Evolutionary conservation across 2,113 vertebrate genomes (phyloP), one percentile per base, ranked within the genome.

Genomic region (Egretta garzetta): DNA sequence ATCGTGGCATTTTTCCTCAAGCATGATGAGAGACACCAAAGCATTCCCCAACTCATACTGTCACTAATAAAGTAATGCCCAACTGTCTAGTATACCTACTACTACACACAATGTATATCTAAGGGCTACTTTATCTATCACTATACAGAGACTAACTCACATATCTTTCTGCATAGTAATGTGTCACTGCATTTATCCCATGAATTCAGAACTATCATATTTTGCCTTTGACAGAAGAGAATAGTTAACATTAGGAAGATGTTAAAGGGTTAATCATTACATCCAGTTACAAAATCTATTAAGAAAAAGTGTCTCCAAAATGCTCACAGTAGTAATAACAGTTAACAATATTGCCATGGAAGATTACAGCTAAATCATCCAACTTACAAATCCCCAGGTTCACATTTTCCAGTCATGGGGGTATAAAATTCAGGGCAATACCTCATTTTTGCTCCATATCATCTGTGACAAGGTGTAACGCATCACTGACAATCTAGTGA

Each of bases 401-500:
- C 35, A 59, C 80, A 86, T 94, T 95, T 84, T 93, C 86, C 68
- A 75, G 59, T 77, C 37, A 59, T 6, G 8, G 22, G 26, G 30
- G 4, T 88, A 80, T 86, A 91, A 93, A 94, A 92, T 68, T 88
- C 76, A 93, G 63, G 67, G 28, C 55, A 83, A 64, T 62, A 39
- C 41, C 53, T 97, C 37, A 55, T 90, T 77, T 88, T 86, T 92
- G 58, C 55, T 71, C 28, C 41, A 24, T 66, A 90, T 74, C 37
- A 41, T 86, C 63, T 74, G n/a, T 80, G 59, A 86, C 71, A 94
- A 63, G 41, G 12, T 50, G 16, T 39, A 90, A 94, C 88, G 93
- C 79, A 93, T 90, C 75, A 84, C 59, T 74, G 88, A 90, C 49
- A 86, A 67, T 79, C 75, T 95, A 96, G 62, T 77, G 64, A 91